Evolutionary conservation across 2,797 vertebrate genomes (phyloP).

Genomic region (Chanos chanos): DNA sequence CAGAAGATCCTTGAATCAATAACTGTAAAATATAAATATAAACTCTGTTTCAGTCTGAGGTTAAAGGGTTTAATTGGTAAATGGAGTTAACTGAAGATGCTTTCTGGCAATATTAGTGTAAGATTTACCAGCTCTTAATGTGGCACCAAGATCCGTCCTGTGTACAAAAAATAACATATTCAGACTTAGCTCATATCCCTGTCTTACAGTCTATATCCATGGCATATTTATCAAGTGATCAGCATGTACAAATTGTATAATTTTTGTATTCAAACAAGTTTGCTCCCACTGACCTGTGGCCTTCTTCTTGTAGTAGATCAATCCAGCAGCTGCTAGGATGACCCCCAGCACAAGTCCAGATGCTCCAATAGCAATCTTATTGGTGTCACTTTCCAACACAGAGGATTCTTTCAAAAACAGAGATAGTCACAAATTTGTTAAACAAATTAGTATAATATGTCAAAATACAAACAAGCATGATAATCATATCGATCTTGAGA

Average conservation of each 20-base stretch:
- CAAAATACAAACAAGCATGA: not conserved
- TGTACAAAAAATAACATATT: not conserved
- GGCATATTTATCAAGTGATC: not conserved
- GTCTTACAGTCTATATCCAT: not conserved
- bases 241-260: not conserved
- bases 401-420: conserved; percentile 47
- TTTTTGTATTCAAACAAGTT: not conserved
- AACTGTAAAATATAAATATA: no score
- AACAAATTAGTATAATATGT: not conserved
- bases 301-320: conserved; percentile 60
- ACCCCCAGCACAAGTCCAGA: conserved; percentile 59
- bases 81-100: no score
- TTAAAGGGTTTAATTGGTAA: no score
- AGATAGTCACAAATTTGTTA: not conserved
- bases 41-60: no score
- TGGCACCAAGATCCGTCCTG: conserved; percentile 19
- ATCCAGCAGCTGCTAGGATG: conserved; percentile 53
- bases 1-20: no score
- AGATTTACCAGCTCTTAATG: not conserved
- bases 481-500: not conserved
- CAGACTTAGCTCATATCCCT: no score
- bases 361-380: conserved; percentile 51
- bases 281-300: conserved; percentile 20
- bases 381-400: conserved; percentile 49
- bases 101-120: no score